Percentiles rank a stretch among this genome's conserved stretches.
These are phyloP conservation scores for Psix sp. DNA, from an alignment of 1,140 invertebrate species.

Conservation along the genomic window DNA sequence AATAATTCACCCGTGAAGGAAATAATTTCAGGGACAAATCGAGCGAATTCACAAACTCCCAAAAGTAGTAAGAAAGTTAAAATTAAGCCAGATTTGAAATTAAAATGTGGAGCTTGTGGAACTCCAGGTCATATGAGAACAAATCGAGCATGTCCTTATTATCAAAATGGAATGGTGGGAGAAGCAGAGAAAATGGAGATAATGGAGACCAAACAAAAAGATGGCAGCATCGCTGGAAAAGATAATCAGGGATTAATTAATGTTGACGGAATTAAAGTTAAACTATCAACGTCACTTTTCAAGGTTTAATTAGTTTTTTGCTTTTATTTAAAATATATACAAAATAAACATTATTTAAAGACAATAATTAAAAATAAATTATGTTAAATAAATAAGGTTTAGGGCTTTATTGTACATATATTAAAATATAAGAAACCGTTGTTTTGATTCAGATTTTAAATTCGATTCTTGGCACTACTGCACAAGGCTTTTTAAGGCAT, in stretches of 20 bases:
- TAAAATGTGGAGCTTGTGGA: constrained; percentile 99
- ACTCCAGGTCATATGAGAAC: constrained; percentile 91
- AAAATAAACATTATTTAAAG: background rate
- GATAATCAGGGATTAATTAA: constrained; percentile 93
- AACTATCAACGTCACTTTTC: constrained; percentile 87
- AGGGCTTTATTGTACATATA: too few relatives aligned
- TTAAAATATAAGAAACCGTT: too few relatives aligned
- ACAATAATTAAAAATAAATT: too few relatives aligned
- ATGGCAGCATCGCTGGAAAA: constrained; percentile 79
- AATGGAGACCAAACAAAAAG: constrained; percentile 89
- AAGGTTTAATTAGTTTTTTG: constrained; percentile 79
- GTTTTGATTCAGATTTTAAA: too few relatives aligned
- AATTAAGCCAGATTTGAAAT: constrained; percentile 91
- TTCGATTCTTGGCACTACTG: too few relatives aligned
- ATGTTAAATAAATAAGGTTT: too few relatives aligned
- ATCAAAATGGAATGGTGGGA: constrained; percentile 79
- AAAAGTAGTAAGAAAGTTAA: constrained; percentile 84
- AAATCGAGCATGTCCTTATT: constrained; percentile 96
- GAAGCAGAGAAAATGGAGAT: constrained; percentile 76
- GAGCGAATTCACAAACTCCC: constrained; percentile 15
- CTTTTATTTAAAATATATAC: background rate
- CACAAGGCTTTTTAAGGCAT: too few relatives aligned
- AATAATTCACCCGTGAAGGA: background rate
- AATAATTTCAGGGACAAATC: constrained; percentile 60
- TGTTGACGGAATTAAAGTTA: constrained; percentile 94